phyloP scores from a whole-genome alignment of 2,113 vertebrate genomes.

The Cyrtonyx montezumae region DNA sequence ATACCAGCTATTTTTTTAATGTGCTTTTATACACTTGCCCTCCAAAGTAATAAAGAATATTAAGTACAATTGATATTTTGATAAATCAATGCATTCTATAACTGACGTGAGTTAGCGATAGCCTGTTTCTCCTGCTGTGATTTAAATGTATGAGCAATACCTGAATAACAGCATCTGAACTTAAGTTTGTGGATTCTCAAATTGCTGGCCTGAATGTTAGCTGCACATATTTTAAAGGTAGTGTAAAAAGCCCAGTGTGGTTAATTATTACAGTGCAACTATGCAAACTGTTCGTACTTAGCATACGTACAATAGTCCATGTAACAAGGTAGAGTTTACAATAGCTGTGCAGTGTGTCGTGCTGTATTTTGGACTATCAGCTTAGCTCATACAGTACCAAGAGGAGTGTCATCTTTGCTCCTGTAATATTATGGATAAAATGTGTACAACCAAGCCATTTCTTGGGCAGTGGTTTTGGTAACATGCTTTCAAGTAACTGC shows the following conservation, averaged over 20 bases:
- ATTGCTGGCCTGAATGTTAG: neutral
- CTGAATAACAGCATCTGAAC: neutral
- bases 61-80: neutral
- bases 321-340: neutral
- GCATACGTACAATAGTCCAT: neutral
- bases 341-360: neutral
- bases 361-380: neutral
- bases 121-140: conserved; percentile 10
- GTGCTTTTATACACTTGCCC: neutral
- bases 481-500: conserved; percentile 25
- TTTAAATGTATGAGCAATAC: conserved; percentile 19
- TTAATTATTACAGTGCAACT: conserved; percentile 28
- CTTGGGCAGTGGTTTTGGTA: conserved; percentile 7
- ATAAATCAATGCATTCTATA: neutral
- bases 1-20: neutral
- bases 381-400: neutral
- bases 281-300: conserved; percentile 1
- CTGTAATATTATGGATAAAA: conserved; percentile 11
- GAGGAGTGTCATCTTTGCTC: neutral
- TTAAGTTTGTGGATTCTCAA: neutral
- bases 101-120: neutral
- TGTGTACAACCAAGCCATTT: neutral
- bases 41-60: neutral
- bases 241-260: neutral
- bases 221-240: neutral